A percentile compares a stretch with the other conserved stretches of the same genome.
Evolutionary conservation across 2,113 vertebrate species (phyloP).

Genomic region (Podocnemis expansa): DNA sequence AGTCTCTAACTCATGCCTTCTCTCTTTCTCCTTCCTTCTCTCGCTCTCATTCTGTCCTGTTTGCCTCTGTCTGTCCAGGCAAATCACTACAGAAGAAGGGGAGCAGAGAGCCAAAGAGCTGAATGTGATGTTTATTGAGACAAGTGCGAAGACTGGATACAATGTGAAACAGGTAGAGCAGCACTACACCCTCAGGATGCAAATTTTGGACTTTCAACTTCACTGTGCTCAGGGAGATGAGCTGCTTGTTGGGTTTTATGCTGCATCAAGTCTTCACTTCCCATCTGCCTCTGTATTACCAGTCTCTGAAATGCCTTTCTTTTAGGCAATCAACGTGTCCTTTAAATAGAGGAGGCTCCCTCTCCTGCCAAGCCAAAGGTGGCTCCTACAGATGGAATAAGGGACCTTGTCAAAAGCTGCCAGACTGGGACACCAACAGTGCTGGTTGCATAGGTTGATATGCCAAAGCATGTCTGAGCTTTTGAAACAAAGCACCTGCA

Average conservation of each 20-base stretch:
- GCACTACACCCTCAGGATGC: accelerated
- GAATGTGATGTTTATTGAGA: slow-evolving; percentile 98
- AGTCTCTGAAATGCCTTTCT: background rate
- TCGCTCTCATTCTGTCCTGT: slow-evolving; percentile 39
- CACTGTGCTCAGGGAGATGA: background rate
- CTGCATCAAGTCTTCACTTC: background rate
- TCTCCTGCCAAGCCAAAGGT: background rate
- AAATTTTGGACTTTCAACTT: background rate
- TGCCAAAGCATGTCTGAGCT: background rate
- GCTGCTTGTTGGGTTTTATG: background rate
- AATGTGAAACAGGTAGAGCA: slow-evolving; percentile 93
- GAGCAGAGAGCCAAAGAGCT: slow-evolving; percentile 96
- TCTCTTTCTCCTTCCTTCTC: slow-evolving; percentile 28
- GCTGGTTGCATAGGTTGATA: background rate
- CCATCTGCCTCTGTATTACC: background rate
- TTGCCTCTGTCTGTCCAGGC: slow-evolving; percentile 81
- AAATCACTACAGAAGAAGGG: slow-evolving; percentile 95
- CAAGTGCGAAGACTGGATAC: slow-evolving; percentile 96
- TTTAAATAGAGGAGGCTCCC: background rate
- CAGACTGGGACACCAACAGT: background rate
- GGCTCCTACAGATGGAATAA: background rate
- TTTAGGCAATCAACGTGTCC: background rate
- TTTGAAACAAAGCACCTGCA: background rate
- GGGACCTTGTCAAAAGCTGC: background rate
- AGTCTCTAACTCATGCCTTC: slow-evolving; percentile 19